Percentiles rank a stretch among this genome's conserved stretches.
phyloP scores from a whole-genome alignment of 1,140 invertebrate genomes.

The Lepidotrigona ventralis region DNA sequence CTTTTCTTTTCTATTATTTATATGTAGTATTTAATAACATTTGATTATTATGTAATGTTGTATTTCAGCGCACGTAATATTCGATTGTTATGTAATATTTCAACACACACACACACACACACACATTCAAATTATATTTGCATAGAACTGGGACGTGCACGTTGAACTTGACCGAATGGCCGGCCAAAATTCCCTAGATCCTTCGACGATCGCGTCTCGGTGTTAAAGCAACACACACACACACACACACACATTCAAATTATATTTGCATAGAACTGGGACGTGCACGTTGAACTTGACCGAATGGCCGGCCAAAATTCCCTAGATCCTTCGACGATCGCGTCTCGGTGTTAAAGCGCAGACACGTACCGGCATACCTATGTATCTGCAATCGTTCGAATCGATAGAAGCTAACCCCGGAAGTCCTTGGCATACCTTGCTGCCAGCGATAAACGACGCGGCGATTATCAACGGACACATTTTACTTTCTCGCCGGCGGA shows the following conservation, averaged over 20 bases:
- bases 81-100: too few relatives aligned
- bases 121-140: background rate
- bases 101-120: too few relatives aligned
- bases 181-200: background rate
- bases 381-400: conserved; percentile 19
- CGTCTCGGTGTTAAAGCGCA: background rate
- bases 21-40: too few relatives aligned
- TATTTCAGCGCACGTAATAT: too few relatives aligned
- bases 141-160: background rate
- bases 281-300: background rate
- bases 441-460: conserved; percentile 39
- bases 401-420: conserved; percentile 31
- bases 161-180: background rate
- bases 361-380: background rate
- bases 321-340: background rate
- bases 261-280: background rate
- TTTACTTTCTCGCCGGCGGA: conserved; percentile 25
- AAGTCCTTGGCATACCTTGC: conserved; percentile 40
- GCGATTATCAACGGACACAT: conserved; percentile 31
- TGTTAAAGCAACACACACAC: too few relatives aligned
- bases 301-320: background rate
- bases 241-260: too few relatives aligned
- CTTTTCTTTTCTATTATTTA: too few relatives aligned
- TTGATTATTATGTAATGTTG: too few relatives aligned
- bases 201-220: background rate